Base-by-base conservation (phyloP, 2,888 invertebrate genomes). In the Dolomedes plantarius region DNA sequence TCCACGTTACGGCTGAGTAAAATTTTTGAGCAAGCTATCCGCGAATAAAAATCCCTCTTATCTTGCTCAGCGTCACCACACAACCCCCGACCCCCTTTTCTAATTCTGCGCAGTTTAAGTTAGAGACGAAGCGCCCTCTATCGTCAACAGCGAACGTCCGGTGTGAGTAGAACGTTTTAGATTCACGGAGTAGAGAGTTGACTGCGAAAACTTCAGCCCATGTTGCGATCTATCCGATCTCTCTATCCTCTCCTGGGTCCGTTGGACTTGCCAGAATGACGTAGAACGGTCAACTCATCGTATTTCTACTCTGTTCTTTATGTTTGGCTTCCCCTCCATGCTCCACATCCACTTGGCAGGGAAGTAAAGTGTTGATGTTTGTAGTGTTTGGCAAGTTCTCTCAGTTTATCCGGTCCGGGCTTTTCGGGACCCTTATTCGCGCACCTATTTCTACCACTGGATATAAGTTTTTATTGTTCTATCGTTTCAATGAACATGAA, bases 31-130 rank as follows among this genome's bases (percentile, higher is more conserved):
- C 69, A 68, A 74, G 68, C 73, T 73, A 65, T 80, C 67, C 67
- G 31, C n/a, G 76, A 83, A 72, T 83, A 76, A 83, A 83, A 77
- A 77, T 76, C 72, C 83, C 83, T 46, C 83, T 83, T 83, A 77
- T 83, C 83, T 83, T 67, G 64, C 46, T 72, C 32, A 46, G 72
- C 76, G 68, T 76, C 71, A 41, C 75, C 75, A 56, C 68, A 28
- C 32, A 36, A 31, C 50, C 68, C 62, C 56, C 56, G 36, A 50
- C 76, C 41, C 65, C 65, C 75, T 78, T 36, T 62, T 74, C 81
- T 67, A 83, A 77, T 83, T 77, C 83, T 83, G 83, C 83, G 83
- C 83, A 83, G 83, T 77, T 77, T 83, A 83, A 83, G 83, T 72
- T 36, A 23, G 39, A 1, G 39, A 5, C 50, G 71, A 13, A 83